Base-by-base conservation (phyloP, 2,113 vertebrate species). In the Ceyx margarethae region DNA sequence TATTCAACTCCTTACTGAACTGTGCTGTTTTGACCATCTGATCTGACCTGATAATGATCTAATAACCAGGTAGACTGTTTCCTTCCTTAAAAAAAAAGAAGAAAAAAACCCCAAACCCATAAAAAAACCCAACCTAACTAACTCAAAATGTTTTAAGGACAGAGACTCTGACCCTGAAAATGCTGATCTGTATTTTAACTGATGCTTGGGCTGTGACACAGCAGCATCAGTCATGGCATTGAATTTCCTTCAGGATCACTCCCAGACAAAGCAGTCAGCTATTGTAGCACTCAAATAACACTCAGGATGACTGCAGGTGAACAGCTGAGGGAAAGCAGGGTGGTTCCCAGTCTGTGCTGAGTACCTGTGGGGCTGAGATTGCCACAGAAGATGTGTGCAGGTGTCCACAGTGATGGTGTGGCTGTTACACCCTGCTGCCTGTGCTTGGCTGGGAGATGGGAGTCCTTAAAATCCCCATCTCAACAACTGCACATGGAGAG, bases 21-120 rank as follows among this genome's bases (percentile, higher is more conserved):
- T 90, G 37, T 85, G 45, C 42, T 84, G 46, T 74, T 91, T 80
- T 85, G 48, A 42, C 62, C 54, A 73, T 95, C 62, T 76, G 37
- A 90, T 87, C 45, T 93, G 80, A 78, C 60, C 16, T 48, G 65
- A 65, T 85, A 89, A 53, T 93, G 66, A 87, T 92, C 89, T 89
- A 81, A 92, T 93, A 89, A 89, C 62, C 40, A 84, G 21, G 21
- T 71, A 72, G 50, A 79, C 89, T 73, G 33, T 56, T 96, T 96
- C 89, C 91, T 94, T 91, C 87, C 84, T 84, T 43, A 8, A 69
- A 50, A 66, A 74, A 79, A 50, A 10, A 42, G 10, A 28, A 33
- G 29, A 13, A 69, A 46, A 66, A 37, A 37, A 37, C 10, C 37
- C 37, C 56, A 80, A 37, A 10, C 46, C 11, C 19, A 11, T 42